Evolutionary conservation across 2,888 invertebrate species (phyloP), one percentile per base, ranked within the genome.

Genomic region (Chalcis sispes): DNA sequence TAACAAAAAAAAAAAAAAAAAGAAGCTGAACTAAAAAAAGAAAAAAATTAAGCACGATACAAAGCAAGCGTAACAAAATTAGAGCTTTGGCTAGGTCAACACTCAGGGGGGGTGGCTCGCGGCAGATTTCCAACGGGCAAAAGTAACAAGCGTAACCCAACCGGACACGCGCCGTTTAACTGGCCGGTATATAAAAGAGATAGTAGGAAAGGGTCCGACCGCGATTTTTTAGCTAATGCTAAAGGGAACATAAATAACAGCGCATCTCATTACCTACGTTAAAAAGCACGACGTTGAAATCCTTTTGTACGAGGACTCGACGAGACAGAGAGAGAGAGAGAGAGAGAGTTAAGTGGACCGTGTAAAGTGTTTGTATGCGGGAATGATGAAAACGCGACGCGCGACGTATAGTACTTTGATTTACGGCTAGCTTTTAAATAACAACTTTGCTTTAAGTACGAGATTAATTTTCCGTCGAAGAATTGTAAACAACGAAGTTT

Each of bases 91-190:
- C 46, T 15, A 8, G 42, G 1, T 2, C 27, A 8, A n/a, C 40
- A 8, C 27, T 27, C 13, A 10, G n/a, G 18, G 27, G 25, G 48
- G 50, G 40, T 61, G 50, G 27, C 23, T 52, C 2, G 25, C 42
- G 42, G 15, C 25, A 20, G 40, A 66, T 32, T 32, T 5, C 32
- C 32, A 8, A 8, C n/a, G 8, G 15, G 15, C 18, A 20, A n/a
- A 27, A 7, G 50, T 67, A 74, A 74, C 42, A 36, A 67, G 73
- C 73, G 46, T 69, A 69, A 69, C 67, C 69, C 58, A 58, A 70
- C 5, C 48, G n/a, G 58, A 64, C 61, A 52, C 67, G 73, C 67
- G 42, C 54, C 73, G 61, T 32, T 73, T 36, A 58, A 25, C 27
- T 18, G n/a, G n/a, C 13, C 27, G 48, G 13, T 20, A 8, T n/a